Percentiles rank a stretch among this genome's conserved stretches.
Conservation (phyloP, 1,140 invertebrate species). For the Campoletis sonorensis region DNA sequence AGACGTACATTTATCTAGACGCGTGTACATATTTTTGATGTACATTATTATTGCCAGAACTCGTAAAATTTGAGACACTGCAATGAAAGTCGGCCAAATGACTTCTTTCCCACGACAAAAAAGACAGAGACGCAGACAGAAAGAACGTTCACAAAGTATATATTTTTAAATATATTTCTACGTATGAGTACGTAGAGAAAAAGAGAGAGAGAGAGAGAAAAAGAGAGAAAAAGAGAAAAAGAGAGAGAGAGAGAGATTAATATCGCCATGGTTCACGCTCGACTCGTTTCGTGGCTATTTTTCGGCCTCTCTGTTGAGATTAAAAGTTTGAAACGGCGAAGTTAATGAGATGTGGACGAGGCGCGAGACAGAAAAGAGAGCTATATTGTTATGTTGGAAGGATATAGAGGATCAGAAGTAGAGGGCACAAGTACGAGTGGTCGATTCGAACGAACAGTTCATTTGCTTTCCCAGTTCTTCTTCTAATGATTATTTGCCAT, state of each 20-base stretch:
- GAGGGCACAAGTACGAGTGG: constrained; percentile 14
- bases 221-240: neutral
- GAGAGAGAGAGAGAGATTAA: constrained; percentile 27
- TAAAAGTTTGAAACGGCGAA: constrained; percentile 43
- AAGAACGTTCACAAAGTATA: neutral
- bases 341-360: constrained; percentile 51
- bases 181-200: neutral
- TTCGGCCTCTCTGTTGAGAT: constrained; percentile 32
- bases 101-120: constrained; percentile 25
- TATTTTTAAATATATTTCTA: neutral
- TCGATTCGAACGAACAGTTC: constrained; percentile 35
- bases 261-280: constrained; percentile 29
- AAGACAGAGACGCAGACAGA: constrained; percentile 5
- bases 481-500: no score
- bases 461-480: constrained; percentile 2
- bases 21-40: constrained; percentile 7
- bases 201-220: neutral
- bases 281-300: constrained; percentile 33
- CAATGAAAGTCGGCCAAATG: constrained; percentile 31
- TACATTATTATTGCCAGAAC: constrained; percentile 33
- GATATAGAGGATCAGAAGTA: constrained; percentile 11
- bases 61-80: constrained; percentile 30
- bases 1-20: neutral
- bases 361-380: constrained; percentile 1
- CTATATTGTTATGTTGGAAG: neutral